A percentile compares a stretch with the other conserved stretches of the same genome.
Conservation (phyloP, 2,888 invertebrate genomes). For the Aromia moschata region DNA sequence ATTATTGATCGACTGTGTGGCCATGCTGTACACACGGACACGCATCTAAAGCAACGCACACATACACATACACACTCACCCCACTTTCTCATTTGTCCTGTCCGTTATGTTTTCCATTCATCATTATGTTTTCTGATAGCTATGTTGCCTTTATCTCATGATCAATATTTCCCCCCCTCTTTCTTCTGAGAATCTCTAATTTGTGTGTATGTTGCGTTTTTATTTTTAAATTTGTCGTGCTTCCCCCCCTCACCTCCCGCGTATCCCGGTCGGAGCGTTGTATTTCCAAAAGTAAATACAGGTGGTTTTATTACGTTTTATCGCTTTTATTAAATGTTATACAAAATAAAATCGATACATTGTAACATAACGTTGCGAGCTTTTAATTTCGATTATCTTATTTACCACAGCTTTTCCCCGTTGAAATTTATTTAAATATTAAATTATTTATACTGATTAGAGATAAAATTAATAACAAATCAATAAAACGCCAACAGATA, state of each 20-base stretch:
- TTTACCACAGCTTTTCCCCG: conserved; percentile 47
- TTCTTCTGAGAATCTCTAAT: conserved; percentile 54
- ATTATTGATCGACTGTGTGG: conserved; percentile 61
- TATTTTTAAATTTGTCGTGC: conserved; percentile 47
- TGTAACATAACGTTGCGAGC: conserved; percentile 37
- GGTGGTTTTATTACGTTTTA: conserved; percentile 47
- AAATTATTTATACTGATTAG: conserved; percentile 52
- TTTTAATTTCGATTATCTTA: conserved; percentile 49
- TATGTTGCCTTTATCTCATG: conserved; percentile 61
- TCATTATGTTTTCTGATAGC: conserved; percentile 62
- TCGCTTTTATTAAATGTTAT: conserved; percentile 48
- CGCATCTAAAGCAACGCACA: conserved; percentile 57
- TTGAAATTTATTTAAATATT: conserved; percentile 53
- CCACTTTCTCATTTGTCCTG: conserved; percentile 59
- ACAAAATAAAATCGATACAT: conserved; percentile 46
- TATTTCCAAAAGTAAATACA: conserved; percentile 48
- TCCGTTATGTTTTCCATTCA: conserved; percentile 62
- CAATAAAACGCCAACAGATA: conserved; percentile 54
- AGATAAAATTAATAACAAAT: conserved; percentile 56
- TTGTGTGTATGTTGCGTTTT: conserved; percentile 45
- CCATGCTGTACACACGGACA: conserved; percentile 56
- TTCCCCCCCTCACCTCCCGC: too few species aligned
- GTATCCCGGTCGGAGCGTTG: conserved; percentile 5
- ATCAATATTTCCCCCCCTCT: conserved; percentile 63
- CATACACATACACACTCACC: conserved; percentile 50